Evolutionary conservation across 2,113 vertebrate genomes (phyloP).

Genomic region (Seriola quinqueradiata): DNA sequence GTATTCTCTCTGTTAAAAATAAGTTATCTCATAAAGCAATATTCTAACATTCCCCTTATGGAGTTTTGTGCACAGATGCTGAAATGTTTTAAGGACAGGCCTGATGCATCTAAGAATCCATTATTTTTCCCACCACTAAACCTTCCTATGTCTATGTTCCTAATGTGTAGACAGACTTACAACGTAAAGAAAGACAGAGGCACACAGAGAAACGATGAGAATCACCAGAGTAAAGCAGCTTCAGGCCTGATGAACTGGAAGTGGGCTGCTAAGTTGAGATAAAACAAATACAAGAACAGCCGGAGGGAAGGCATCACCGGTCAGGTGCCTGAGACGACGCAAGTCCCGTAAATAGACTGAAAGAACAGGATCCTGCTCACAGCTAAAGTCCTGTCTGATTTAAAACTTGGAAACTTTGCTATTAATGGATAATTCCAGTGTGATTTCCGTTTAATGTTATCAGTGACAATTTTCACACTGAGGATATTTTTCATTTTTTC

Average conservation of each 20-base stretch:
- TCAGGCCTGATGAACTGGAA: conserved; percentile 42
- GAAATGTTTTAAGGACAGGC: background rate
- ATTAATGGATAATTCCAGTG: conserved; percentile 16
- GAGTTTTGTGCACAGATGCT: background rate
- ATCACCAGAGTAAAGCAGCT: conserved; percentile 40
- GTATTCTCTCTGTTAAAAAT: background rate
- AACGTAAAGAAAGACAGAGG: background rate
- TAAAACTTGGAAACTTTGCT: background rate
- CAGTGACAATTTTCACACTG: conserved; percentile 17
- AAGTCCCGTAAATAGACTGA: conserved; percentile 54
- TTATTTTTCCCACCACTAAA: conserved; percentile 13
- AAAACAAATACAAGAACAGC: conserved; percentile 62
- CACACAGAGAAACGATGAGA: conserved; percentile 23
- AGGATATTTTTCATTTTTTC: conserved; percentile 5
- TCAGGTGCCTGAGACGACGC: conserved; percentile 61
- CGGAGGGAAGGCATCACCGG: conserved; percentile 38
- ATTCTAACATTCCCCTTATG: background rate
- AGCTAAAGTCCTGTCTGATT: conserved; percentile 12
- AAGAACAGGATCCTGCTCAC: conserved; percentile 5
- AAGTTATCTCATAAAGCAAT: background rate
- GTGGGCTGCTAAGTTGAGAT: conserved; percentile 46
- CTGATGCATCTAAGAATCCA: background rate
- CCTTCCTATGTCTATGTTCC: background rate
- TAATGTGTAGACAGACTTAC: background rate
- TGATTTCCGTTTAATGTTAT: conserved; percentile 25